Percentiles rank a stretch among this genome's conserved stretches.
These are phyloP conservation scores for Calyptommatus sinebrachiatus DNA, from an alignment of 2,113 vertebrate species.

Conservation along the genomic window DNA sequence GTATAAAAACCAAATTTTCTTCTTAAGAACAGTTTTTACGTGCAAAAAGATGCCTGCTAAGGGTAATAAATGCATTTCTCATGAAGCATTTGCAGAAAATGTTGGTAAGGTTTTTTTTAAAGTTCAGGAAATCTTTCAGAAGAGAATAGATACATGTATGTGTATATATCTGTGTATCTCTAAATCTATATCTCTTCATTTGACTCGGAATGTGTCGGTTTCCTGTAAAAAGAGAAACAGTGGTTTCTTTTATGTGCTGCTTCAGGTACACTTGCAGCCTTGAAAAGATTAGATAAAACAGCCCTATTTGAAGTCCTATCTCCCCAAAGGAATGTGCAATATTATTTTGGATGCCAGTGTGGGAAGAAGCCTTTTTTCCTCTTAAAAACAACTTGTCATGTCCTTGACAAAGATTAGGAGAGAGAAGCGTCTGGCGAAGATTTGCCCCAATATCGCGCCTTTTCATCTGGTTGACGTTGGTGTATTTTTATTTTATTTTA, in stretches of 20 bases:
- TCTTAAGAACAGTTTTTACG: neutral
- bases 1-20: too few relatives aligned
- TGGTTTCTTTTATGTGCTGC: constrained; percentile 22
- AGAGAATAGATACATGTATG: neutral
- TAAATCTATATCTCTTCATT: neutral
- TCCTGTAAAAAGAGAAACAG: constrained; percentile 5
- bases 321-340: constrained; percentile 8
- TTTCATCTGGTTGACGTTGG: neutral
- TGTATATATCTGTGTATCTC: neutral
- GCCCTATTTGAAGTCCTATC: constrained; percentile 1
- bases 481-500: neutral
- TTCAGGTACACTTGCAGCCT: constrained; percentile 19
- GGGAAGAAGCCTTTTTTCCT: constrained; percentile 10
- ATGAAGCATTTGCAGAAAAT: neutral
- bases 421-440: neutral
- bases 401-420: constrained; percentile 10
- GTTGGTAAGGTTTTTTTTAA: neutral
- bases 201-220: constrained; percentile 1
- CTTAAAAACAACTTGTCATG: constrained; percentile 5
- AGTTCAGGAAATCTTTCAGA: constrained; percentile 14
- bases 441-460: neutral
- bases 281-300: constrained; percentile 21
- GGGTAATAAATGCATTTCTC: neutral
- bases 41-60: neutral
- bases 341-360: constrained; percentile 28